Base-by-base conservation (phyloP, 2,888 invertebrate species). In the Petrolisthes manimaculis region DNA sequence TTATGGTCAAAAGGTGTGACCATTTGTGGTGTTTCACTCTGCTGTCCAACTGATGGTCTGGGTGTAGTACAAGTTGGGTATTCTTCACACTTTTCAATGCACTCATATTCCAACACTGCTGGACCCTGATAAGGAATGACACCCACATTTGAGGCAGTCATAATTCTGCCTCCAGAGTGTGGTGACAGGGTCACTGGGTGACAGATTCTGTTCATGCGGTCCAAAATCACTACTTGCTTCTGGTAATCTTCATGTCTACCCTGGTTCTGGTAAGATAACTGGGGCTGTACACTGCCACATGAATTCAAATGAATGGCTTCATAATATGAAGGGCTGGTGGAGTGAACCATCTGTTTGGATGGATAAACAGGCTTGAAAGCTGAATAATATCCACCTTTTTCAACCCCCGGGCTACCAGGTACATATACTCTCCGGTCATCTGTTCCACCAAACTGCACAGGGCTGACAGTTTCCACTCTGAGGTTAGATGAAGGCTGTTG, bases 381-480 rank as follows among this genome's bases (percentile, higher is more conserved):
- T 12, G 84, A 69, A 69, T 67, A 37, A 4, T 51, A 18, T 53
- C n/a, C 14, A n/a, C 14, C 67, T 67, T 81, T 5, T 67, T 81
- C 81, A 14, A 6, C 12, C 4, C 24, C 9, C 37, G 69, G 61
- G 79, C 61, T 37, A 14, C 12, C 67, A n/a, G 54, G 54, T 12
- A 24, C 54, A 56, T 37, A 69, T 18, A 9, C 24, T 24, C 12
- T 61, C 61, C 61, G 61, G 9, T 14, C 61, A 61, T 18, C 3
- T 61, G 37, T 37, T 37, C 37, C 37, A 61, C 9, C 61, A 61
- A 14, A 61, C 9, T 61, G 9, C 61, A 9, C 61, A 12, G 71
- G 71, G 21, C 71, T 71, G 71, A 71, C 82, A n/a, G 55, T 56
- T 69, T 82, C 24, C 69, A 14, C 53, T 51, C n/a, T 69, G 82